phyloP scores from a whole-genome alignment of 2,113 vertebrate genomes.

The Furnarius figulus region DNA sequence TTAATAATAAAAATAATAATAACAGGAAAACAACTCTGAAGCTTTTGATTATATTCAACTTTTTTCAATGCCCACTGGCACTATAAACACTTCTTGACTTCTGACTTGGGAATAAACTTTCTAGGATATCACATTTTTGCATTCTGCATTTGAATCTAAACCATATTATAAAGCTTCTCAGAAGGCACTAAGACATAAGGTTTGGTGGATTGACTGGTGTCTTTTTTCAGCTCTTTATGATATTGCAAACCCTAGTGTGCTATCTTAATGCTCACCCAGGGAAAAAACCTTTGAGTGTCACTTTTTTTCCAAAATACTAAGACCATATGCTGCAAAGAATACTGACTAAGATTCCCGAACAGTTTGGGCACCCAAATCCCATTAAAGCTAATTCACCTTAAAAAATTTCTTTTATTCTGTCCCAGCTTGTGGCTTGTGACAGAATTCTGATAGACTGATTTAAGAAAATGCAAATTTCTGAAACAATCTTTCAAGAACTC shows the following conservation, averaged over 20 bases:
- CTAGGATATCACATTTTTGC: background rate
- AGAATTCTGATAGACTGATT: background rate
- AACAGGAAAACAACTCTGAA: background rate
- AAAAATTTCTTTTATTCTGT: background rate
- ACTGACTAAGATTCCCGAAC: background rate
- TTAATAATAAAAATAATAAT: background rate
- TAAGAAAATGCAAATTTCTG: background rate
- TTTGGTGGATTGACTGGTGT: background rate
- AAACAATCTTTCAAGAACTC: background rate
- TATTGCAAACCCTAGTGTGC: background rate
- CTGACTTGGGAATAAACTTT: background rate
- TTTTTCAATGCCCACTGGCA: background rate
- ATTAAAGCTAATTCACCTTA: background rate
- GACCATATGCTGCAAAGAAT: background rate
- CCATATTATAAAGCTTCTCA: background rate
- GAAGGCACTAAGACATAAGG: background rate
- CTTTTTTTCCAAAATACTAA: background rate
- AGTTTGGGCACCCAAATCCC: background rate
- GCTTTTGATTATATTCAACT: background rate
- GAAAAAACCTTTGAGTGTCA: background rate
- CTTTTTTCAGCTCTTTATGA: background rate
- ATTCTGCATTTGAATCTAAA: background rate
- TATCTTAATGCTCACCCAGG: background rate
- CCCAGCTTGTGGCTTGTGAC: background rate
- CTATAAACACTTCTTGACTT: background rate